These are phyloP conservation scores for Ypsolopha sequella DNA, from an alignment of 2,888 invertebrate genomes.

Conservation along the genomic window DNA sequence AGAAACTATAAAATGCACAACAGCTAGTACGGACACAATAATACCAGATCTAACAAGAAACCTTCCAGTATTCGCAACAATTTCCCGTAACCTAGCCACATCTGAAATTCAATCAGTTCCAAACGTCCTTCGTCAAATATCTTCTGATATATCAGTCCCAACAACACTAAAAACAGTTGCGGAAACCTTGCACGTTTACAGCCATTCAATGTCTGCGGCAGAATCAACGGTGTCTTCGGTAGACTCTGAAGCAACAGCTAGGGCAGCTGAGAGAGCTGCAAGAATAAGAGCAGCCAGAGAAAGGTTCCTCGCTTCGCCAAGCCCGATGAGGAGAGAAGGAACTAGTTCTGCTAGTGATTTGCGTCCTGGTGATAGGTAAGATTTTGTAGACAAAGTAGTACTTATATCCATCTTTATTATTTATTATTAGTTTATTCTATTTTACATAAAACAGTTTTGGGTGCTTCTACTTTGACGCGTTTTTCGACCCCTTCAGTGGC, in stretches of 20 bases:
- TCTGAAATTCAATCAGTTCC: conserved; percentile 18
- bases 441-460: too few species aligned
- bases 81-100: neutral
- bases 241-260: conserved; percentile 31
- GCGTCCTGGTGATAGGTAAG: conserved; percentile 52
- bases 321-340: conserved; percentile 51
- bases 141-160: conserved; percentile 18
- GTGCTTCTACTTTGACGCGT: too few species aligned
- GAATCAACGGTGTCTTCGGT: conserved; percentile 23
- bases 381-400: neutral
- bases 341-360: conserved; percentile 57
- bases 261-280: conserved; percentile 64
- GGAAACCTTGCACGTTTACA: neutral
- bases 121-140: conserved; percentile 34
- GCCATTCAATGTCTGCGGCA: conserved; percentile 40
- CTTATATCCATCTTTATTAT: too few species aligned
- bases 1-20: conserved; percentile 35
- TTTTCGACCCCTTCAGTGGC: too few species aligned
- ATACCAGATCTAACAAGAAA: conserved; percentile 33
- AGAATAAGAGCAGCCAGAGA: conserved; percentile 79
- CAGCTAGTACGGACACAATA: conserved; percentile 48
- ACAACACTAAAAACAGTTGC: neutral
- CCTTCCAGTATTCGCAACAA: conserved; percentile 19
- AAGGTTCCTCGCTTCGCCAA: conserved; percentile 73
- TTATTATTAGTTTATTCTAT: too few species aligned